Evolutionary conservation across 2,888 invertebrate species (phyloP), one percentile per base, ranked within the genome.

Genomic region (Steinernema hermaphroditum): DNA sequence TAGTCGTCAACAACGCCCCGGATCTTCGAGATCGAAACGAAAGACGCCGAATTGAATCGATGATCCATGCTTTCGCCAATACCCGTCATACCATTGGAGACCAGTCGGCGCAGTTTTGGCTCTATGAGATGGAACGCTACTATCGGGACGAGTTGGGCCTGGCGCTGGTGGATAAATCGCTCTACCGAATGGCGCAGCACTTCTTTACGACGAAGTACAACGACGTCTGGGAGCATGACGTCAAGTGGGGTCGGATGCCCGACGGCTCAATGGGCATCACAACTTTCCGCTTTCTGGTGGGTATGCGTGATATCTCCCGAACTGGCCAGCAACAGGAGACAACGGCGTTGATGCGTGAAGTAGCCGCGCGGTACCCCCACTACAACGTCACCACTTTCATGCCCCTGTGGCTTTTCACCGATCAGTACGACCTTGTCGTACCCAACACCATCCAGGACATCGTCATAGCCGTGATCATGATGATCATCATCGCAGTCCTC

Each of bases 401-500:
- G 83, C 81, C 82, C 1, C 74, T 84, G 2, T 84, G 83, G 83
- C 75, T 83, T n/a, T 84, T 84, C 78, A 82, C 82, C 14, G 85
- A 85, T 72, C 85, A 85, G 74, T 85, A 85, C 75, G 78, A 78
- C 2, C 75, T 82, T 0, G 82, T 85, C 0, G 82, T 84, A 24
- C 83, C 84, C 0, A 85, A 85, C 72, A 83, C 82, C 1, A 77
- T 84, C 34, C 83, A 83, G 79, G 80, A 82, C 70, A 78, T 82
- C 29, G 68, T 78, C 2, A 76, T 81, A 79, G 94, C 94, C 29
- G 94, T 94, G 0, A 88, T 92, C 1, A 92, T 94, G 82, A 95
- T 95, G 95, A 93, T 94, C 92, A 89, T 93, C 71, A 93, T 94
- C 62, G 93, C 94, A 0, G 93, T 94, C 85, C 91, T 95, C 76